phyloP scores from a whole-genome alignment of 2,113 vertebrate species.

The Cercopithecus mona region DNA sequence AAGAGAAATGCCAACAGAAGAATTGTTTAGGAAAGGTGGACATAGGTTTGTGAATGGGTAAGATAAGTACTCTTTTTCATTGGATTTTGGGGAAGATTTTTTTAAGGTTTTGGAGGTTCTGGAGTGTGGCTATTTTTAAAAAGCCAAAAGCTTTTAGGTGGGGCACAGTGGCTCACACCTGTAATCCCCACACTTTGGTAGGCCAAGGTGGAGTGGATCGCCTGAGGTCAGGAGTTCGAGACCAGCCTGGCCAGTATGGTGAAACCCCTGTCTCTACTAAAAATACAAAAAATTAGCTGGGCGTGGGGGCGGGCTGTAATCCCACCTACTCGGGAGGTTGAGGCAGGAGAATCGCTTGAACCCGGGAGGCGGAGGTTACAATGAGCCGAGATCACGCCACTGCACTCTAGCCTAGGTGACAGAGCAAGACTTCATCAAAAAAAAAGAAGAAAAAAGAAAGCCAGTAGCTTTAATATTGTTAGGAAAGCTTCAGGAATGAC shows the following conservation, averaged over 20 bases:
- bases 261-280: neutral
- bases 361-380: neutral
- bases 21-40: neutral
- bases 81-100: neutral
- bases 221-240: neutral
- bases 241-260: neutral
- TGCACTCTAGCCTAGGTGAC: neutral
- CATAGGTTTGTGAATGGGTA: neutral
- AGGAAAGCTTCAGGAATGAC: neutral
- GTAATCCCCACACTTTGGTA: neutral
- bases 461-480: neutral
- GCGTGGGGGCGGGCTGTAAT: neutral
- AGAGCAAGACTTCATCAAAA: neutral
- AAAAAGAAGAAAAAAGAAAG: neutral
- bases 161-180: neutral
- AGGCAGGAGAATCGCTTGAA: neutral
- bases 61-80: neutral
- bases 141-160: neutral
- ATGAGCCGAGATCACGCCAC: neutral
- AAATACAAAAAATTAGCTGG: neutral
- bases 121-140: neutral
- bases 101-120: neutral
- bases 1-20: neutral
- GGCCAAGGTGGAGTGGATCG: neutral
- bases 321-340: neutral